Base-by-base conservation (phyloP, 2,113 vertebrate genomes). In the Ramphastos sulfuratus region DNA sequence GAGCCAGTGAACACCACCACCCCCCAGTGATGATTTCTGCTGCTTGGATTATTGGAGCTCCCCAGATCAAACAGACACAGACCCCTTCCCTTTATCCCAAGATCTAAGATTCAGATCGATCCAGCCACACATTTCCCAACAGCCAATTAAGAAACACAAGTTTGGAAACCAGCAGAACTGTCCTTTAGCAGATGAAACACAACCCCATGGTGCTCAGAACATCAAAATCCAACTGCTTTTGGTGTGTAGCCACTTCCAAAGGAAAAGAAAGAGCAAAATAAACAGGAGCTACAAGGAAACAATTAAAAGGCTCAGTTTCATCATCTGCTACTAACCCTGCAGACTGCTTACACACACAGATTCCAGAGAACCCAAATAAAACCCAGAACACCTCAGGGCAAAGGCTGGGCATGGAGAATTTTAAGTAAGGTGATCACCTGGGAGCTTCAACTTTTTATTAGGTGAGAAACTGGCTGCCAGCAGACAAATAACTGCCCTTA, bases 211-310 rank as follows among this genome's bases (percentile, higher is more conserved):
- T 3, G 46, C 78, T 35, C 55, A 35, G 46, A 81, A 67, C 61
- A 64, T 71, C 72, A 30, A 89, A 91, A 11, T 20, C 25, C 25
- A 0, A 89, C 42, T 5, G 6, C 23, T 91, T 82, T 15, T 85
- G 69, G 25, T 82, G 66, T 42, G 17, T 63, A 70, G 67, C n/a
- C 87, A 73, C 82, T 46, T 73, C 31, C 65, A 73, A 83, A 90
- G 82, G 23, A 65, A 89, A 75, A 93, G 55, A 72, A 93, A 92
- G 90, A 60, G 27, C 35, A 70, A 93, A 91, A 91, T 37, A 90
- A 92, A 88, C 70, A 66, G 89, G 54, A 72, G 48, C 31, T 88
- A 84, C 15, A 9, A 81, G 58, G 80, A 86, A 93, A 94, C 80
- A 92, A 94, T 78, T 81, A 86, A 54, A 92, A 89, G 37, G 61